Base-by-base conservation (phyloP, 2,797 vertebrate species). In the Pangasius krempfi region DNA sequence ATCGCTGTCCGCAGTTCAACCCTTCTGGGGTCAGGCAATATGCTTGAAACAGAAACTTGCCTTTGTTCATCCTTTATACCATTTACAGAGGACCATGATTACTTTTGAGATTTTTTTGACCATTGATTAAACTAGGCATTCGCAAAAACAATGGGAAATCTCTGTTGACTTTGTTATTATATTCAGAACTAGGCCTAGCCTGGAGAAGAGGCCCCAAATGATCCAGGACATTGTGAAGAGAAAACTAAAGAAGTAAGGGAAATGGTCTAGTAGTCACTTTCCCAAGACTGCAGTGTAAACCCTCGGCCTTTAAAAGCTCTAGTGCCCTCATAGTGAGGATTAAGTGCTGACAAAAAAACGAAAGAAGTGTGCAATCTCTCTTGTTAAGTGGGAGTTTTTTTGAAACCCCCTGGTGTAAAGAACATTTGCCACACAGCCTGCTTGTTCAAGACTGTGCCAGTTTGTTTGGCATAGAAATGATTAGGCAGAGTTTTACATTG, bases 401-500 rank as follows among this genome's bases (percentile, higher is more conserved):
- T 37, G 6, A 58, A 37, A 80, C 6, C 16, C 20, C 4, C 78
- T 56, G 4, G 18, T 37, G 30, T 37, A 22, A 80, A 58, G 30
- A 13, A 37, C n/a, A 56, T 94, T 94, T 92, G 90, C 89, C 87
- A 81, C 84, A 10, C 90, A 89, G 88, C 78, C 88, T 82, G 37
- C 75, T 76, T 92, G 76, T 87, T 93, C 92, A 90, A 22, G 90
- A 60, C 75, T 83, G 52, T 89, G 89, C 92, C 92, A 93, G 94
- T 91, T 89, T 85, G 91, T 93, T 93, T 87, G 83, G 89, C 91
- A 90, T 92, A 95, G 94, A 96, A 96, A 73, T 96, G 96, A 96
- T 96, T 96, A 96, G 94, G 89, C 94, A 94, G 94, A 95, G 93
- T 91, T 96, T 96, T 95, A 92, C 94, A 95, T 96, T 96, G 95